These are phyloP conservation scores for Semotilus atromaculatus DNA, from an alignment of 2,797 vertebrate genomes.

Conservation along the genomic window DNA sequence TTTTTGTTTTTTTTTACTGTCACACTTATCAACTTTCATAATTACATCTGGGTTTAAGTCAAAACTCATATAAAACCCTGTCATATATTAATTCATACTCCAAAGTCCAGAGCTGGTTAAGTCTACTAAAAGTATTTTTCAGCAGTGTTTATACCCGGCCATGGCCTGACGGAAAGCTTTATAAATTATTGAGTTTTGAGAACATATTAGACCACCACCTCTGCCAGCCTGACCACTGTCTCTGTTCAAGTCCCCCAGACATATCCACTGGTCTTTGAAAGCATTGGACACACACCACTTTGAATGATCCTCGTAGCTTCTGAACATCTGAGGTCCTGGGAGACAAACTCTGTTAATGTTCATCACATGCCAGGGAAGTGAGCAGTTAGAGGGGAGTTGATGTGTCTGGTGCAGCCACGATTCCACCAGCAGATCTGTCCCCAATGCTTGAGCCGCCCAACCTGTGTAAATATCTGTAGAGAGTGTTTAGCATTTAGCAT, in stretches of 20 bases:
- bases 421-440: conserved; percentile 84
- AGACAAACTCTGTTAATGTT: conserved; percentile 81
- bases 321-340: conserved; percentile 73
- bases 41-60: neutral
- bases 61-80: neutral
- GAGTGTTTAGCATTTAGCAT: neutral
- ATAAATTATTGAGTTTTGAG: conserved; percentile 81
- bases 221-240: conserved; percentile 80
- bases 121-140: neutral
- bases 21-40: neutral
- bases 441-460: conserved; percentile 89
- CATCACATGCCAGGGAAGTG: conserved; percentile 83
- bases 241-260: conserved; percentile 91
- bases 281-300: conserved; percentile 90
- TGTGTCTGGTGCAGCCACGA: conserved; percentile 81
- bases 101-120: neutral
- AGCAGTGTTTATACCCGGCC: conserved; percentile 77
- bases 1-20: neutral
- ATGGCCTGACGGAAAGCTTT: conserved; percentile 81
- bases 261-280: conserved; percentile 78
- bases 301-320: conserved; percentile 85
- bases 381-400: conserved; percentile 89
- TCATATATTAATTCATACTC: neutral
- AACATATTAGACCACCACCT: conserved; percentile 88
- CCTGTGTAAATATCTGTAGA: conserved; percentile 86